Conservation (phyloP, 2,797 vertebrate genomes). For the Ctenochaetus hawaiiensis region DNA sequence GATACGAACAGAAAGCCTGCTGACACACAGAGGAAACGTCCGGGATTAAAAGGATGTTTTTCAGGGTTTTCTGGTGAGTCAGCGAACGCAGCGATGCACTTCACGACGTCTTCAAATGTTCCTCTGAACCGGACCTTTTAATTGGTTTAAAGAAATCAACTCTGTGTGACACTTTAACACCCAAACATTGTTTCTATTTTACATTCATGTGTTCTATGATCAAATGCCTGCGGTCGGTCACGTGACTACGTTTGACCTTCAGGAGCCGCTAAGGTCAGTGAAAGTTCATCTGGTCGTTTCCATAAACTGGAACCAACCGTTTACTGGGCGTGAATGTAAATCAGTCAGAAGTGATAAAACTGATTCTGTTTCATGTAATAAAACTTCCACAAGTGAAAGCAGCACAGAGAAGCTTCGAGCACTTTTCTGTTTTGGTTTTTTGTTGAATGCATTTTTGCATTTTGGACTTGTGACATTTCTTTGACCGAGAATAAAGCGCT, state of each 20-base stretch:
- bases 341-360: neutral
- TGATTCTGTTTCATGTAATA: neutral
- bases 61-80: constrained; percentile 54
- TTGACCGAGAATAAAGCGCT: constrained; percentile 8
- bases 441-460: neutral
- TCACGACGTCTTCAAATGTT: constrained; percentile 38
- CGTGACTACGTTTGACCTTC: neutral
- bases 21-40: constrained; percentile 58
- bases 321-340: no score
- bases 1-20: constrained; percentile 51
- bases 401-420: neutral
- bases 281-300: constrained; percentile 3
- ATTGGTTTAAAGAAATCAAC: neutral
- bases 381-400: constrained; percentile 4
- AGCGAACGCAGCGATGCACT: constrained; percentile 39
- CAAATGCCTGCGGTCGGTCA: neutral
- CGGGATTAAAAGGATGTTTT: constrained; percentile 61
- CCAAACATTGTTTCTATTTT: neutral
- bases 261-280: no score
- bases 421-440: neutral
- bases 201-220: neutral
- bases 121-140: constrained; percentile 29
- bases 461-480: constrained; percentile 17
- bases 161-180: neutral
- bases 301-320: constrained; percentile 1